phyloP scores from a whole-genome alignment of 2,113 vertebrate species.

The Cebidichthys violaceus region DNA sequence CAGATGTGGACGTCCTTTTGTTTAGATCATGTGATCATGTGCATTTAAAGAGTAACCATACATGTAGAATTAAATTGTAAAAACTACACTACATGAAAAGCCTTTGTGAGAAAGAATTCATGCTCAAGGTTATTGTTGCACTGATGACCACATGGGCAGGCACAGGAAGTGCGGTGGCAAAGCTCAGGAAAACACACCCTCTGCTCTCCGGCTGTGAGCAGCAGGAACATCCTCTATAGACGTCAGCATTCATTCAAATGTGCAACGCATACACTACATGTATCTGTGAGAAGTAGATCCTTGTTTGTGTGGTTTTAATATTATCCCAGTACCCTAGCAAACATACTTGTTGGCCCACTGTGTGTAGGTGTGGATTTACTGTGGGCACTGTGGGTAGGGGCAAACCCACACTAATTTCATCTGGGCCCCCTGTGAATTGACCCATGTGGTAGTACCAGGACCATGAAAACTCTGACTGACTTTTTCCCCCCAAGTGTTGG shows the following conservation, averaged over 20 bases:
- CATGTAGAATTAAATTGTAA: background rate
- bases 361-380: background rate
- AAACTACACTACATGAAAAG: background rate
- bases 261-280: background rate
- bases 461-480: background rate
- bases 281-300: background rate
- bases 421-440: background rate
- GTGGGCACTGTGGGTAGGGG: background rate
- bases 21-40: background rate
- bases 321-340: background rate
- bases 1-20: background rate
- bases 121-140: constrained; percentile 28
- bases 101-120: background rate
- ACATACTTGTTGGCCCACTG: background rate
- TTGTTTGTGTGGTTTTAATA: constrained; percentile 10
- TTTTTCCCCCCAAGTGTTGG: background rate
- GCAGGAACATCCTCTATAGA: constrained; percentile 41
- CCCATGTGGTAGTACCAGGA: background rate
- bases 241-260: constrained; percentile 18
- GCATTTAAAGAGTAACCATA: background rate
- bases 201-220: constrained; percentile 19
- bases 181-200: constrained; percentile 55
- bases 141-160: constrained; percentile 25
- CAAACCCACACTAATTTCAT: background rate
- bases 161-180: constrained; percentile 61